A percentile compares a stretch with the other conserved stretches of the same genome.
Evolutionary conservation across 1,140 invertebrate genomes (phyloP).

Genomic region (Drosophila lacteicornis): DNA sequence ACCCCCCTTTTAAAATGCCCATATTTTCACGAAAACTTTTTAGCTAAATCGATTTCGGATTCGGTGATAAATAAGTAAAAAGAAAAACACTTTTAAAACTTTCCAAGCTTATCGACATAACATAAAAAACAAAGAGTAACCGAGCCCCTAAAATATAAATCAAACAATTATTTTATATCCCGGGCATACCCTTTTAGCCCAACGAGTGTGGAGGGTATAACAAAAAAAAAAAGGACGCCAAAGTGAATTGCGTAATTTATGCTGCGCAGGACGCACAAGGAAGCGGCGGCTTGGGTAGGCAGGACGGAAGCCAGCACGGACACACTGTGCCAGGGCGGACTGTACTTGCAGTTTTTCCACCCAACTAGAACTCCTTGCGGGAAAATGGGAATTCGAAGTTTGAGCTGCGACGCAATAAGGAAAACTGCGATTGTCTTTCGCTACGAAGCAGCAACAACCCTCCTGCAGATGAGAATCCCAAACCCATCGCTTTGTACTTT

Average conservation of each 20-base stretch:
- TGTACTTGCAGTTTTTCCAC: conserved; percentile 71
- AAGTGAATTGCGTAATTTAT: conserved; percentile 81
- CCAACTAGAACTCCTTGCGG: conserved; percentile 29
- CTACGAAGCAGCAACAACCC: conserved; percentile 67
- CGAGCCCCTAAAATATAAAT: background rate
- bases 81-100: conserved; percentile 5
- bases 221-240: conserved; percentile 35
- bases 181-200: conserved; percentile 17
- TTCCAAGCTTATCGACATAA: too few species aligned
- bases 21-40: background rate
- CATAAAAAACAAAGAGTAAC: background rate
- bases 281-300: conserved; percentile 15
- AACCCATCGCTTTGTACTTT: conserved; percentile 43
- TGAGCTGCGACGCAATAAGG: conserved; percentile 70
- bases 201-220: conserved; percentile 15
- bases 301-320: conserved; percentile 26
- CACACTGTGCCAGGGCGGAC: conserved; percentile 49
- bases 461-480: conserved; percentile 36
- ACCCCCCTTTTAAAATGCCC: background rate
- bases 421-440: conserved; percentile 71
- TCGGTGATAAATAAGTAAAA: conserved; percentile 1
- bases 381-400: conserved; percentile 50
- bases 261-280: conserved; percentile 70
- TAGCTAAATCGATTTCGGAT: background rate
- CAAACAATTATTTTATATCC: conserved; percentile 7